Evolutionary conservation across 2,888 invertebrate genomes (phyloP).

Genomic region (Panzeria rudis): DNA sequence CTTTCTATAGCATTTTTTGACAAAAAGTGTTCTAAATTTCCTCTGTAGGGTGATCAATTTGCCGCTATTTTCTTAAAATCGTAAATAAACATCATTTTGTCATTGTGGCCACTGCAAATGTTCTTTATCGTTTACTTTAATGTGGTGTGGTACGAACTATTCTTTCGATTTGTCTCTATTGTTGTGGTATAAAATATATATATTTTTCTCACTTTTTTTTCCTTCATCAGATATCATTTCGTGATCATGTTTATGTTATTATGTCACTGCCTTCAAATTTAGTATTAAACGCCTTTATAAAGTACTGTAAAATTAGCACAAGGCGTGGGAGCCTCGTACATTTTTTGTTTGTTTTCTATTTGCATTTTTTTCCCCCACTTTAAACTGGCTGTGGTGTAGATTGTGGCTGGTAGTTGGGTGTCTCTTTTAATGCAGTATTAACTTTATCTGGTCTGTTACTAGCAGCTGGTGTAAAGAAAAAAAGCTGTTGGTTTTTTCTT

Average conservation of each 20-base stretch:
- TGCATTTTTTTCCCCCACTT: slow-evolving; percentile 26
- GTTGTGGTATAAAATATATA: slow-evolving; percentile 18
- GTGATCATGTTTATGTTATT: slow-evolving; percentile 72
- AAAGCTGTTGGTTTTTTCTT: slow-evolving; percentile 37
- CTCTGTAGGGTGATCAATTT: not conserved
- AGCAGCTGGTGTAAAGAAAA: slow-evolving; percentile 54
- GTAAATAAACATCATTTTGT: not conserved
- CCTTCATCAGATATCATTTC: slow-evolving; percentile 60
- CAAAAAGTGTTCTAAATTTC: not conserved
- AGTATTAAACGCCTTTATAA: slow-evolving; percentile 71
- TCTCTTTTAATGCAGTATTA: slow-evolving; percentile 49
- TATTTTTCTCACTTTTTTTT: not conserved
- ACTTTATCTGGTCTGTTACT: slow-evolving; percentile 47
- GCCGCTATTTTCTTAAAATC: not conserved
- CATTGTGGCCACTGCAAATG: slow-evolving; percentile 6
- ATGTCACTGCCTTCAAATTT: slow-evolving; percentile 72
- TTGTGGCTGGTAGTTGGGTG: slow-evolving; percentile 45
- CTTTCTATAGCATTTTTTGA: not conserved
- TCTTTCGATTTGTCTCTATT: slow-evolving; percentile 39
- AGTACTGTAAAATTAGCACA: slow-evolving; percentile 79
- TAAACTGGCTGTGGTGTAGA: slow-evolving; percentile 22
- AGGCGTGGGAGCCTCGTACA: slow-evolving; percentile 78
- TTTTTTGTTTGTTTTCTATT: slow-evolving; percentile 56
- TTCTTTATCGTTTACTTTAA: slow-evolving; percentile 15
- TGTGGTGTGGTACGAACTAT: not conserved